phyloP scores from a whole-genome alignment of 2,797 vertebrate genomes.

The Hemitrygon akajei region DNA sequence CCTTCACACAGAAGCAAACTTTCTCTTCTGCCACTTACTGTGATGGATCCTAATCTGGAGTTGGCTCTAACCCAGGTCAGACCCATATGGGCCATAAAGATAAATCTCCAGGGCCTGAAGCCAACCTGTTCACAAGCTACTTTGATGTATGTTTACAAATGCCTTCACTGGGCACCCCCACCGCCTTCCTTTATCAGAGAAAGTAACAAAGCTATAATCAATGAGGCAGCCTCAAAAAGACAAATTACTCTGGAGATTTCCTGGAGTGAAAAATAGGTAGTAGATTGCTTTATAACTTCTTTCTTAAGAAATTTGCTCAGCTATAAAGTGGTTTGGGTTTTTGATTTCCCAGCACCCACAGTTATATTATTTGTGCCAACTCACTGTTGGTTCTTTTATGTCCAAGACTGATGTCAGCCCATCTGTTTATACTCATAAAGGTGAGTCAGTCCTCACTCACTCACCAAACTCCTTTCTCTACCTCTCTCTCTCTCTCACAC shows the following conservation, averaged over 20 bases:
- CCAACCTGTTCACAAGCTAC: neutral
- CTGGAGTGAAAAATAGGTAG: neutral
- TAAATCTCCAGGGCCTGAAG: neutral
- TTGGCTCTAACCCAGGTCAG: neutral
- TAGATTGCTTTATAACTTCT: neutral
- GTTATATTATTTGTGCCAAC: too few relatives aligned
- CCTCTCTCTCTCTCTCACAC: too few relatives aligned
- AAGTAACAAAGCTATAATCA: neutral
- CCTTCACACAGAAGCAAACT: constrained; percentile 19
- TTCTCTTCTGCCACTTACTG: constrained; percentile 1
- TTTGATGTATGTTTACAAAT: neutral
- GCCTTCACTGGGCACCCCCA: neutral
- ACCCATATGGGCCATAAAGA: neutral
- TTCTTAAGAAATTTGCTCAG: neutral
- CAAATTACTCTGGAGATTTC: neutral
- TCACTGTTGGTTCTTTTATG: neutral
- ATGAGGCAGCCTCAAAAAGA: neutral
- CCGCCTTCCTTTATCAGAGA: neutral
- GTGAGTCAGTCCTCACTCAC: neutral
- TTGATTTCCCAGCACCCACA: too few relatives aligned
- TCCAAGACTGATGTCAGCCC: neutral
- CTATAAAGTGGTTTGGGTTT: neutral
- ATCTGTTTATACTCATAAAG: too few relatives aligned
- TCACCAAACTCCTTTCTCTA: neutral
- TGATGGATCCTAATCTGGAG: neutral